These are phyloP conservation scores for Charanyca ferruginea DNA, from an alignment of 2,888 invertebrate species.

Conservation along the genomic window DNA sequence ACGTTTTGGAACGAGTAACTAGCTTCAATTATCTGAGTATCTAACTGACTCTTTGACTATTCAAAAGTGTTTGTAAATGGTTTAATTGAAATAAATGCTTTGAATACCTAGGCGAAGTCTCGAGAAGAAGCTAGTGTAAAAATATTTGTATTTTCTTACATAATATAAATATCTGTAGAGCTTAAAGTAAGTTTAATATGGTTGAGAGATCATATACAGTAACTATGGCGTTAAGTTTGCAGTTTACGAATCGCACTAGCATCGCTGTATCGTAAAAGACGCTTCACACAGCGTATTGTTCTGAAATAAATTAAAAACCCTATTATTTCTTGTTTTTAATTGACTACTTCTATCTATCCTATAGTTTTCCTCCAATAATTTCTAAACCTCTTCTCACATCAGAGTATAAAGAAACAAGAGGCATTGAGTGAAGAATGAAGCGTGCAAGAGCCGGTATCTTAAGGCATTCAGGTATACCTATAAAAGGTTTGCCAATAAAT, in stretches of 20 bases:
- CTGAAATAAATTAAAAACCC: background rate
- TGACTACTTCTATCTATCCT: background rate
- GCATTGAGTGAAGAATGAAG: constrained; percentile 14
- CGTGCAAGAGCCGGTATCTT: constrained; percentile 13
- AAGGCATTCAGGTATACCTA: constrained; percentile 27
- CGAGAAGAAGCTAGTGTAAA: too few species aligned
- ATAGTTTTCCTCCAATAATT: background rate
- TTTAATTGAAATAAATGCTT: too few species aligned
- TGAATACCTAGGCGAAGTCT: too few species aligned
- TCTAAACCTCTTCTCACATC: background rate
- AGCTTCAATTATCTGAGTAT: too few species aligned
- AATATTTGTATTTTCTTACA: too few species aligned
- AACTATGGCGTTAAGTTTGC: too few species aligned
- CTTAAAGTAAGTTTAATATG: too few species aligned
- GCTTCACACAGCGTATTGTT: background rate
- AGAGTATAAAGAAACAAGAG: constrained; percentile 1
- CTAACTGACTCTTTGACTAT: too few species aligned
- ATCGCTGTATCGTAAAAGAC: background rate
- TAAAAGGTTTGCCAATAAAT: constrained; percentile 48
- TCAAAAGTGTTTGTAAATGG: too few species aligned
- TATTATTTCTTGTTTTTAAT: background rate
- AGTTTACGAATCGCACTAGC: too few species aligned
- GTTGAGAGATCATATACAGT: background rate
- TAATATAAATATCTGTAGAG: too few species aligned
- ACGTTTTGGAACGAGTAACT: too few species aligned